Base-by-base conservation (phyloP, 2,797 vertebrate species). In the Tachyglossus aculeatus region DNA sequence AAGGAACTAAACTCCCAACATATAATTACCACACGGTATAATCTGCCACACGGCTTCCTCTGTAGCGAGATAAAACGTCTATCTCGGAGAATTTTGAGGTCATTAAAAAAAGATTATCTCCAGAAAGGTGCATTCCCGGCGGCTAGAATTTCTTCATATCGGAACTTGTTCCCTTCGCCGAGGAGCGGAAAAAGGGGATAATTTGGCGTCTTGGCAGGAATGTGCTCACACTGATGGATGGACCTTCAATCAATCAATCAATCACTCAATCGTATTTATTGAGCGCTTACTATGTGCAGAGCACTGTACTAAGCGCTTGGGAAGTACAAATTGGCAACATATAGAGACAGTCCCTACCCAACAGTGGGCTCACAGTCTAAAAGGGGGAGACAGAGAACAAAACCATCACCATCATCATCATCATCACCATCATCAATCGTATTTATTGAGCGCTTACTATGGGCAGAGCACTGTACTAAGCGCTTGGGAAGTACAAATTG, bases 101-200 rank as follows among this genome's bases (percentile, higher is more conserved):
- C 83, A 82, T 45, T 75, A 86, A 81, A 65, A 65, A 1, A 51
- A 78, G 71, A 71, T 66, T 56, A 78, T 65, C 75, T 77, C 60
- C 56, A 59, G 74, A 84, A 66, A 64, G 73, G 62, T 3, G 63
- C 73, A 69, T 72, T 77, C 73, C 24, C 60, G 70, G 81, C 65
- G 56, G 45, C 31, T 43, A 60, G 10, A 80, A 86, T 69, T 88
- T 84, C 77, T 86, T 78, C 72, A 75, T 76, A 78, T 81, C 56
- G 87, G 81, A 76, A 80, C 84, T 74, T 85, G 21, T 84, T 74
- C 78, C 83, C 77, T 78, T 82, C 83, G 69, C 73, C 87, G 61
- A 70, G 74, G 72, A 68, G 67, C n/a, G n/a, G n/a, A n/a, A n/a
- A n/a, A n/a, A n/a, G 22, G 41, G 34, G 67, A 63, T 71, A 53